phyloP scores from a whole-genome alignment of 1,140 invertebrate genomes.

The Chymomyza costata region DNA sequence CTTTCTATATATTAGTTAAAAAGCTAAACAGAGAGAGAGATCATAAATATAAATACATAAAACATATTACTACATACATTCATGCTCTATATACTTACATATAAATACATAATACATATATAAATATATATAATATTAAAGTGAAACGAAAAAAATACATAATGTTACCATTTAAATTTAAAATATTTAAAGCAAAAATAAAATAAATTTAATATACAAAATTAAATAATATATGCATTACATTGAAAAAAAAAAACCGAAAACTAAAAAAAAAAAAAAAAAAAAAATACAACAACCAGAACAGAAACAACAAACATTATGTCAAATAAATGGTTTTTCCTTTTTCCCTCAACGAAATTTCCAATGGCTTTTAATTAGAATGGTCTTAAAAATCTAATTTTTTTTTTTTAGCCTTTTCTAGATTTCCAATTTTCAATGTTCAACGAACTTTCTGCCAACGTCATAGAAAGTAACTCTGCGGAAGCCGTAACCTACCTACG shows the following conservation, averaged over 20 bases:
- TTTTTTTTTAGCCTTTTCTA: too few relatives aligned
- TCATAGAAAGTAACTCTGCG: too few relatives aligned
- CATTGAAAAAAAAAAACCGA: constrained; percentile 59
- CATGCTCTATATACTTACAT: constrained; percentile 45
- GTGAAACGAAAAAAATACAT: constrained; percentile 10
- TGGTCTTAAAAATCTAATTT: too few relatives aligned
- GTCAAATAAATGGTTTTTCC: constrained; percentile 74
- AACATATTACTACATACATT: constrained; percentile 22
- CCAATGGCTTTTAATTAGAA: constrained; percentile 4
- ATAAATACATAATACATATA: constrained; percentile 25
- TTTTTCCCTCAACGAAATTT: constrained; percentile 63
- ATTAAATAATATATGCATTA: constrained; percentile 61
- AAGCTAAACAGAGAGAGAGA: constrained; percentile 33
- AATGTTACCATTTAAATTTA: background rate
- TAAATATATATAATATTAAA: background rate
- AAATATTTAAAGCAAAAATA: background rate
- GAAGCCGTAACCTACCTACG: too few relatives aligned
- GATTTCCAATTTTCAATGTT: too few relatives aligned
- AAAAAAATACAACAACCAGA: constrained; percentile 27
- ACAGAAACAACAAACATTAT: constrained; percentile 50
- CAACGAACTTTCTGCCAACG: too few relatives aligned
- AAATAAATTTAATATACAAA: background rate
- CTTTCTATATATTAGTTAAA: constrained; percentile 35
- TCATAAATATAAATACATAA: constrained; percentile 19
- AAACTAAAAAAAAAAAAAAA: constrained; percentile 35